A percentile compares a stretch with the other conserved stretches of the same genome.
Evolutionary conservation across 1,140 invertebrate genomes (phyloP).

Genomic region (Listronotus oregonensis): DNA sequence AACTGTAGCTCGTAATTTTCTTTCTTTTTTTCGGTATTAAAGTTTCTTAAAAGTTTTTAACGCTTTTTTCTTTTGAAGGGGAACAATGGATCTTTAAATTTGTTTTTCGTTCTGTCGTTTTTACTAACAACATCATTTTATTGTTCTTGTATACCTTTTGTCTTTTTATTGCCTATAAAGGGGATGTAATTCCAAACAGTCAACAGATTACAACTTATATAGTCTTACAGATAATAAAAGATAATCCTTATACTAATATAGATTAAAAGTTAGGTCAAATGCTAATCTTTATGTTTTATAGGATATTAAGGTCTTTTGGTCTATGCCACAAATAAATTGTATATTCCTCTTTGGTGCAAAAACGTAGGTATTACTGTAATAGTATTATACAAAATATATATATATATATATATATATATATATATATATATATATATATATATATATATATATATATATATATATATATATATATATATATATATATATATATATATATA

Average conservation of each 20-base stretch:
- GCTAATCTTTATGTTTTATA: no score
- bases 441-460: slow-evolving; percentile 26
- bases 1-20: slow-evolving; percentile 22
- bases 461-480: slow-evolving; percentile 25
- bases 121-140: slow-evolving; percentile 12
- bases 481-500: slow-evolving; percentile 25
- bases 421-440: slow-evolving; percentile 25
- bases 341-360: no score
- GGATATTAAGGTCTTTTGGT: no score
- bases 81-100: slow-evolving; percentile 22
- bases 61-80: slow-evolving; percentile 21
- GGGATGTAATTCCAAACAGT: no score
- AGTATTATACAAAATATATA: no score
- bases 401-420: slow-evolving; percentile 26
- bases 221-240: no score
- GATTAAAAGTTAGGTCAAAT: no score
- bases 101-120: slow-evolving; percentile 22
- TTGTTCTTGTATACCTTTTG: not conserved
- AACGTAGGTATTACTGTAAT: no score
- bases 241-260: no score
- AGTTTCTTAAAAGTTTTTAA: slow-evolving; percentile 28
- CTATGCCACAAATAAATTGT: no score
- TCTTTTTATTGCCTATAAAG: no score
- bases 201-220: no score
- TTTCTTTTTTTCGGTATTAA: slow-evolving; percentile 28